Evolutionary conservation across 2,113 vertebrate species (phyloP).

Genomic region (Rissa tridactyla): DNA sequence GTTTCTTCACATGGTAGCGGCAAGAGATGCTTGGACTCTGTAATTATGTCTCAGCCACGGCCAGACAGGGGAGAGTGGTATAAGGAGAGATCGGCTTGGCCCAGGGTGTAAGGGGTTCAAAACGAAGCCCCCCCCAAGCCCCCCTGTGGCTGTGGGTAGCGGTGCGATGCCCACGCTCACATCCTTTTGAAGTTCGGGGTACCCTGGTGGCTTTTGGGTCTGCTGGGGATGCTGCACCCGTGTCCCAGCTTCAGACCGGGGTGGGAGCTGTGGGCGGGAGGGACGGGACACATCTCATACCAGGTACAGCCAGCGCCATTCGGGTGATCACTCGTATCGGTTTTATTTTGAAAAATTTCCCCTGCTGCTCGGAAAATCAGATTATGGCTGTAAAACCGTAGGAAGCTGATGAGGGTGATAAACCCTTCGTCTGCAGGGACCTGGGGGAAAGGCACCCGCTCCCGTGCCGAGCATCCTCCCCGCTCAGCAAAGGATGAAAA

Average conservation of each 20-base stretch:
- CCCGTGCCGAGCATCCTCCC: neutral
- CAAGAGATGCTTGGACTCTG: neutral
- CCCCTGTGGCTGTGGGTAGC: fast-evolving
- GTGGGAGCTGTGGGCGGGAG: neutral
- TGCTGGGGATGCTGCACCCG: neutral
- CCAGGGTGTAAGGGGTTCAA: neutral
- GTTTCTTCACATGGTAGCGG: neutral
- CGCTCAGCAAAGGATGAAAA: neutral
- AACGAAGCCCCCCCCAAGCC: fast-evolving
- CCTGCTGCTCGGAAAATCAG: neutral
- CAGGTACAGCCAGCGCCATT: fast-evolving
- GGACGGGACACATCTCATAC: fast-evolving
- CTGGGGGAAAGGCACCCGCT: neutral
- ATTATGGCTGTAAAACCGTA: neutral
- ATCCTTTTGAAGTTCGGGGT: neutral
- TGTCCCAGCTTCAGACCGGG: neutral
- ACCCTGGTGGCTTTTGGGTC: neutral
- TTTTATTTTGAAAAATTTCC: neutral
- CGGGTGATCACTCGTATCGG: fast-evolving
- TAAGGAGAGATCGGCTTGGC: neutral
- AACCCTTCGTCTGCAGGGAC: neutral
- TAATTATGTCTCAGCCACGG: neutral
- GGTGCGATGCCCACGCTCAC: no score
- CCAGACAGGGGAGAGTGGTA: neutral
- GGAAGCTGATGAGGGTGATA: neutral